phyloP scores from a whole-genome alignment of 2,888 invertebrate species.

The Sicus ferrugineus region DNA sequence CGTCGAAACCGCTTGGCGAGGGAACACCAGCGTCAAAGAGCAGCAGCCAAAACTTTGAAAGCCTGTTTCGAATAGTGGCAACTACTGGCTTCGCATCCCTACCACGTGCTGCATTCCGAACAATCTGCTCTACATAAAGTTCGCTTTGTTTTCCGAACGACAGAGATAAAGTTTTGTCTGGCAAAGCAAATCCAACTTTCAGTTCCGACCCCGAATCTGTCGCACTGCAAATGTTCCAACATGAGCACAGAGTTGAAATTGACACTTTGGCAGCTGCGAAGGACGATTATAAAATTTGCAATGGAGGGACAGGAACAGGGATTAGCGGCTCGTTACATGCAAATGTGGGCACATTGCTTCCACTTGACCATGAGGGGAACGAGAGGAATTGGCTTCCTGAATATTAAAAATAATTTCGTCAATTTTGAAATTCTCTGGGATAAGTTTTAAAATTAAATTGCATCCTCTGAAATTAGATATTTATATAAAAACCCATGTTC shows the following conservation, averaged over 20 bases:
- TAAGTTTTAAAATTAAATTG: too few species aligned
- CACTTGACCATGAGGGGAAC: too few species aligned
- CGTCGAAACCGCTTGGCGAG: background rate
- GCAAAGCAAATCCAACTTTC: slow-evolving; percentile 29
- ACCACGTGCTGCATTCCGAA: slow-evolving; percentile 13
- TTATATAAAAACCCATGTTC: too few species aligned
- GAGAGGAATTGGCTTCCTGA: too few species aligned
- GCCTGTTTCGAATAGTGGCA: slow-evolving; percentile 23
- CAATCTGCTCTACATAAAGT: slow-evolving; percentile 17
- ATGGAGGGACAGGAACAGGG: background rate
- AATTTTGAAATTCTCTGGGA: too few species aligned
- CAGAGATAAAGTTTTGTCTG: slow-evolving; percentile 24
- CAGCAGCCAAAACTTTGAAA: background rate
- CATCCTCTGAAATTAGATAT: too few species aligned
- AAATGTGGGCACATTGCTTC: too few species aligned
- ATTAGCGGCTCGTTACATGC: too few species aligned
- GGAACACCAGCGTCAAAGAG: background rate
- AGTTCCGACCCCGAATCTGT: slow-evolving; percentile 17
- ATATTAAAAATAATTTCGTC: too few species aligned
- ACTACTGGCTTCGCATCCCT: background rate
- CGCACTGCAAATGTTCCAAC: slow-evolving; percentile 6
- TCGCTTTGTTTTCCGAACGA: slow-evolving; percentile 19
- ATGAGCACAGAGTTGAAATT: slow-evolving; percentile 26
- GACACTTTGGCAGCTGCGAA: slow-evolving; percentile 28
- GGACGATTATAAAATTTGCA: slow-evolving; percentile 14